phyloP scores from a whole-genome alignment of 2,113 vertebrate genomes.

The Ceyx margarethae region DNA sequence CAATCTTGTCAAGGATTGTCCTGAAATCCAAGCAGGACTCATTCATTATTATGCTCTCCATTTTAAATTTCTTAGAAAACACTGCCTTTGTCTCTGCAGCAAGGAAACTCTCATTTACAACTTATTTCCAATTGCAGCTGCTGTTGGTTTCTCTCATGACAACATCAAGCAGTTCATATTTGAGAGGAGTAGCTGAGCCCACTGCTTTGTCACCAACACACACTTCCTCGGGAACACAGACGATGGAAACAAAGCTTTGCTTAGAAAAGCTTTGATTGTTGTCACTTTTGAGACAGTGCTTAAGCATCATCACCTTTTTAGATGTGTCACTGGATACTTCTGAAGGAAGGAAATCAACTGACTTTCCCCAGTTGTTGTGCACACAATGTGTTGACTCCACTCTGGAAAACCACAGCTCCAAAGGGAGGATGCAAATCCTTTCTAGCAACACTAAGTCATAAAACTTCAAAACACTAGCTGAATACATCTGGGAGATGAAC shows the following conservation, averaged over 20 bases:
- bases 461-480: constrained; percentile 41
- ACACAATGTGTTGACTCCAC: not conserved
- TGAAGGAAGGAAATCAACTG: constrained; percentile 33
- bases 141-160: constrained; percentile 1
- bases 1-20: not conserved
- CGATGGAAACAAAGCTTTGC: constrained; percentile 21
- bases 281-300: constrained; percentile 40
- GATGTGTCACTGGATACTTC: constrained; percentile 48
- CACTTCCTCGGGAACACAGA: constrained; percentile 21
- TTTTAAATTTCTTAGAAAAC: constrained; percentile 13
- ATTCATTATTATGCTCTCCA: not conserved
- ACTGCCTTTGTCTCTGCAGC: not conserved
- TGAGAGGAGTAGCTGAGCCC: constrained; percentile 3
- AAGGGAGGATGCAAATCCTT: constrained; percentile 44
- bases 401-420: constrained; percentile 42
- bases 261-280: constrained; percentile 36
- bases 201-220: not conserved
- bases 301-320: constrained; percentile 32
- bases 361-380: not conserved
- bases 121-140: not conserved
- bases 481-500: constrained; percentile 28
- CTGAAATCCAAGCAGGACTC: not conserved
- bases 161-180: not conserved
- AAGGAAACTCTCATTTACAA: constrained; percentile 9
- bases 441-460: constrained; percentile 20